Evolutionary conservation across 2,113 vertebrate genomes (phyloP), one percentile per base, ranked within the genome.

Genomic region (Athene cunicularia): DNA sequence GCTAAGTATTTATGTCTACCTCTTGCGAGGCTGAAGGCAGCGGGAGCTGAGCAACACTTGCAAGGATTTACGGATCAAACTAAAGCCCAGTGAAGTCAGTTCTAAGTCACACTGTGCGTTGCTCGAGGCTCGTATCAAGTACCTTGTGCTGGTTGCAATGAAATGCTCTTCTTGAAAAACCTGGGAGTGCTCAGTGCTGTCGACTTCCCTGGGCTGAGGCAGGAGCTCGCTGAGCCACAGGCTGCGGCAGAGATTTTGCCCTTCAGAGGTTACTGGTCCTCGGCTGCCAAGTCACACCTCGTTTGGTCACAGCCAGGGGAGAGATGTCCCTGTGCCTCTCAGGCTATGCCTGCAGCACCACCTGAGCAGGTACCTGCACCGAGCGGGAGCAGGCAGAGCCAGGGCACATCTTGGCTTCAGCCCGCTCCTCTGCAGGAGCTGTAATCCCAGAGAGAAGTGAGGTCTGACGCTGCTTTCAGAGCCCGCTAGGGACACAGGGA

Each of bases 1-100:
- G 53, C 35, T 35, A 28, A 74, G 83, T 94, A 83, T 94, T 97
- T 93, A 80, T 77, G 89, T 80, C 91, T 94, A 80, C 80, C 81
- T 92, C 86, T 94, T 89, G 66, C 37, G 85, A 91, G 87, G 93
- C 95, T 76, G 74, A 92, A 96, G 95, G 93, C 95, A 93, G 79
- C 4, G 0, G 90, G 92, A 93, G 66, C 58, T 94, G 62, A 86
- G 79, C 82, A 91, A 53, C 84, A 28, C 68, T 72, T 88, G 43
- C 75, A 64, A 90, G 90, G 90, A 96, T 94, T 95, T 97, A 94
- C 1, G 0, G 81, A 93, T 93, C 90, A 94, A 70, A 74, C 89
- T 92, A 58, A 88, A 95, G 88, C 82, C 74, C 2, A 3, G 59
- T 89, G 60, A 89, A 91, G 66, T 87, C 77, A 79, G 62, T 70